Conservation (phyloP, 2,888 invertebrate genomes). For the Helleia helle region DNA sequence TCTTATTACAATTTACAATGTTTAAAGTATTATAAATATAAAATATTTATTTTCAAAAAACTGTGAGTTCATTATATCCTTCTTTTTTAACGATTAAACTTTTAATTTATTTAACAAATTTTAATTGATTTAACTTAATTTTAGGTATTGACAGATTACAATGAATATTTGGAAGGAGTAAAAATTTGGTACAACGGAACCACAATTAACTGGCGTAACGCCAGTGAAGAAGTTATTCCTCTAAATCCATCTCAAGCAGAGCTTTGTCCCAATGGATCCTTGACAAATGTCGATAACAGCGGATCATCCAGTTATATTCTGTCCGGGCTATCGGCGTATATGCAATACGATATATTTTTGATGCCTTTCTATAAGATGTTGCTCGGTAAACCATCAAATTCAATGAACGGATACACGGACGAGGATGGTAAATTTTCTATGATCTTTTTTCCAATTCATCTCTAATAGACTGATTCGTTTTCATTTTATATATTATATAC, state of each 20-base stretch:
- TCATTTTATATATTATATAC: no score
- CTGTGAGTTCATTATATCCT: no score
- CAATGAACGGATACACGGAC: slow-evolving; percentile 86
- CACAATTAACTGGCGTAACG: slow-evolving; percentile 59
- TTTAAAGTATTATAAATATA: no score
- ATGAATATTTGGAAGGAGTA: slow-evolving; percentile 78
- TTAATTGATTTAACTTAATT: no score
- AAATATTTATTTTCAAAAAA: no score
- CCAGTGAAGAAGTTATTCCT: slow-evolving; percentile 41
- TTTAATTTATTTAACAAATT: no score
- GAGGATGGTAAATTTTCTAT: slow-evolving; percentile 86
- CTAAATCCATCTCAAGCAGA: slow-evolving; percentile 42
- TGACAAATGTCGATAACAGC: slow-evolving; percentile 80
- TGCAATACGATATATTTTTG: slow-evolving; percentile 93
- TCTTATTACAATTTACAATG: no score
- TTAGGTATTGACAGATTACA: slow-evolving; percentile 67
- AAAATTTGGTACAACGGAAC: slow-evolving; percentile 76
- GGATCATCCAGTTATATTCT: slow-evolving; percentile 82
- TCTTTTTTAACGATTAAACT: no score
- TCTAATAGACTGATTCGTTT: no score
- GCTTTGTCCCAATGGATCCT: slow-evolving; percentile 74
- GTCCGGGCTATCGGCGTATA: slow-evolving; percentile 85
- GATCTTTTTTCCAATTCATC: no score
- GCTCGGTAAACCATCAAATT: slow-evolving; percentile 95
- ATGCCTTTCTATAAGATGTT: slow-evolving; percentile 91